phyloP scores from a whole-genome alignment of 2,888 invertebrate genomes.

The Adineta ricciae region DNA sequence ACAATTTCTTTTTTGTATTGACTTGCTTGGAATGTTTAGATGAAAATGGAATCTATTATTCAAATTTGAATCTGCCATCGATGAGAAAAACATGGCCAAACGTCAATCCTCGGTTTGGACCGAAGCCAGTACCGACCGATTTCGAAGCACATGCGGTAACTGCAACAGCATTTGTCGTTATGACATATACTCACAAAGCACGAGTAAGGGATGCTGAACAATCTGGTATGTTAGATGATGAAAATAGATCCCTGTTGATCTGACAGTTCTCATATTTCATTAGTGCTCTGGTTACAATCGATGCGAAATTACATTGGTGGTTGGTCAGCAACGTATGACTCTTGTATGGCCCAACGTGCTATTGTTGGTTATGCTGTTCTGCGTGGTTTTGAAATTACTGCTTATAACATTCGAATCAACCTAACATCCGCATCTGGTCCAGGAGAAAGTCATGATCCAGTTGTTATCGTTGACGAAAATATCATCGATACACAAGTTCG shows the following conservation, averaged over 20 bases:
- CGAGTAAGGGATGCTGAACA: slow-evolving; percentile 18
- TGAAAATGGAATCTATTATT: slow-evolving; percentile 44
- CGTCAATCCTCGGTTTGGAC: slow-evolving; percentile 41
- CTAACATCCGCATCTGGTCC: slow-evolving; percentile 33
- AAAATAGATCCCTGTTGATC: slow-evolving; percentile 22
- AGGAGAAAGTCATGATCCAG: slow-evolving; percentile 19
- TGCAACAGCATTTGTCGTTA: slow-evolving; percentile 77
- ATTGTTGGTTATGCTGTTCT: slow-evolving; percentile 27
- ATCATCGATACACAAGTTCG: slow-evolving; percentile 28
- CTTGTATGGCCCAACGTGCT: slow-evolving; percentile 28
- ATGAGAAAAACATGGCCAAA: slow-evolving; percentile 32
- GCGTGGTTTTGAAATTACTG: slow-evolving; percentile 26
- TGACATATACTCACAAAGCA: slow-evolving; percentile 59
- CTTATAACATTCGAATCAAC: slow-evolving; percentile 29
- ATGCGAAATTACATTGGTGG: slow-evolving; percentile 47
- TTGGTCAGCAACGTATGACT: slow-evolving; percentile 34
- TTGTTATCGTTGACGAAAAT: slow-evolving; percentile 23
- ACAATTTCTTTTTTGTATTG: too few relatives aligned
- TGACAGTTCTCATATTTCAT: too few relatives aligned
- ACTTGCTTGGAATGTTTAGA: too few relatives aligned
- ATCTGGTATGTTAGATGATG: not conserved
- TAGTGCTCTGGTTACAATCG: slow-evolving; percentile 47
- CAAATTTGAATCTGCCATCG: slow-evolving; percentile 37
- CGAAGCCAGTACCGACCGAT: slow-evolving; percentile 27
- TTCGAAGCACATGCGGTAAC: slow-evolving; percentile 77